Evolutionary conservation across 2,797 vertebrate genomes (phyloP).

Genomic region (Tamandua tetradactyla): DNA sequence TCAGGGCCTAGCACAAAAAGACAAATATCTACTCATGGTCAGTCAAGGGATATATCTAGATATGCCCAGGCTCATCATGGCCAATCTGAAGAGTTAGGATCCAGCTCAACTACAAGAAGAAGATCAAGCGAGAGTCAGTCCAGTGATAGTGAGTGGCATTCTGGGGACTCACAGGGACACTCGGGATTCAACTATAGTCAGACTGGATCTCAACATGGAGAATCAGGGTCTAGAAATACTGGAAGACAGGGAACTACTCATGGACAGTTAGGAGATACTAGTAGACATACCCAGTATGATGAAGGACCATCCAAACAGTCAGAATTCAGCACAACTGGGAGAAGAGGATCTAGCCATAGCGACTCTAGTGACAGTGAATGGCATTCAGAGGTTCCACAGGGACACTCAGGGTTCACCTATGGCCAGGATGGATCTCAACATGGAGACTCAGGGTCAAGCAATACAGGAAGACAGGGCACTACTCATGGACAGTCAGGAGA

Average conservation of each 20-base stretch:
- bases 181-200: neutral
- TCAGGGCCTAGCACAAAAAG: no score
- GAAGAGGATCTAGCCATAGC: neutral
- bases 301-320: neutral
- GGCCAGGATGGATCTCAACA: neutral
- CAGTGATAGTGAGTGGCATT: neutral
- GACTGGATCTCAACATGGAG: neutral
- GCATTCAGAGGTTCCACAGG: neutral
- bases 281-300: neutral
- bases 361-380: neutral
- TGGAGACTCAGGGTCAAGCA: neutral
- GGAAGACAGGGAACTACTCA: neutral
- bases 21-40: no score
- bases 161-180: neutral
- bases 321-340: neutral
- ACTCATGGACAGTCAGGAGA: neutral
- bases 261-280: neutral
- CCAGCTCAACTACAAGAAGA: no score
- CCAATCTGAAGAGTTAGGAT: no score
- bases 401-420: fast-evolving
- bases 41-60: no score
- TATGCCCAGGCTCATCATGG: no score
- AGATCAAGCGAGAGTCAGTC: no score
- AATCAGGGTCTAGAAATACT: neutral
- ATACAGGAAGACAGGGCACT: fast-evolving